Conservation (phyloP, 2,113 vertebrate species). For the Xenopus borealis region DNA sequence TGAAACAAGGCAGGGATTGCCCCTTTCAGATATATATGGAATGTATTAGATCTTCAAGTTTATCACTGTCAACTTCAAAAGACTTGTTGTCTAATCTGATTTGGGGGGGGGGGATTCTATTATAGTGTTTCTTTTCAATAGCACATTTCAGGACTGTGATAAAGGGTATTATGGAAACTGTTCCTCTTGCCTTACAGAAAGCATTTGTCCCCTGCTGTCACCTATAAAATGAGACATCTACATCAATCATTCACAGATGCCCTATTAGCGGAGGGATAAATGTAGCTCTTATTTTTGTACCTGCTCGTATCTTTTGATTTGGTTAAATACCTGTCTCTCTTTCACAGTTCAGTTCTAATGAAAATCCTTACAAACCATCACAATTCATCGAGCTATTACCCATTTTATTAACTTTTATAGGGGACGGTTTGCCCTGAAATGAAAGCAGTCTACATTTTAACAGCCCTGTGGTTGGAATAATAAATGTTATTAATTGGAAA, state of each 20-base stretch:
- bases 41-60: slow-evolving; percentile 45
- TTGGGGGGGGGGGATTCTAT: neutral
- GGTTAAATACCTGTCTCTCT: slow-evolving; percentile 24
- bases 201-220: slow-evolving; percentile 41
- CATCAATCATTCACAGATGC: slow-evolving; percentile 20
- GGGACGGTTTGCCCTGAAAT: slow-evolving; percentile 9
- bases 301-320: slow-evolving; percentile 26
- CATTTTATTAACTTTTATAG: slow-evolving; percentile 33
- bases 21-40: slow-evolving; percentile 14
- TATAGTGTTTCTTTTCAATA: slow-evolving; percentile 27
- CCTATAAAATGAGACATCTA: slow-evolving; percentile 2
- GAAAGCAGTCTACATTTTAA: slow-evolving; percentile 17
- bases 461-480: slow-evolving; percentile 22
- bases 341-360: slow-evolving; percentile 12
- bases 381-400: slow-evolving; percentile 7
- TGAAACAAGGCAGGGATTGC: neutral
- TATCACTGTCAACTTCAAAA: slow-evolving; percentile 21
- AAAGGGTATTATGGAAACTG: slow-evolving; percentile 16
- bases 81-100: slow-evolving; percentile 18
- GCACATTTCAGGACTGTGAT: slow-evolving; percentile 39
- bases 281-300: slow-evolving; percentile 25
- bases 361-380: slow-evolving; percentile 12
- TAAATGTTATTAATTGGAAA: slow-evolving; percentile 27
- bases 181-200: slow-evolving; percentile 33
- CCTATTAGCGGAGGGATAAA: slow-evolving; percentile 22